Conservation (phyloP, 2,113 vertebrate species). For the Amphiprion ocellaris region DNA sequence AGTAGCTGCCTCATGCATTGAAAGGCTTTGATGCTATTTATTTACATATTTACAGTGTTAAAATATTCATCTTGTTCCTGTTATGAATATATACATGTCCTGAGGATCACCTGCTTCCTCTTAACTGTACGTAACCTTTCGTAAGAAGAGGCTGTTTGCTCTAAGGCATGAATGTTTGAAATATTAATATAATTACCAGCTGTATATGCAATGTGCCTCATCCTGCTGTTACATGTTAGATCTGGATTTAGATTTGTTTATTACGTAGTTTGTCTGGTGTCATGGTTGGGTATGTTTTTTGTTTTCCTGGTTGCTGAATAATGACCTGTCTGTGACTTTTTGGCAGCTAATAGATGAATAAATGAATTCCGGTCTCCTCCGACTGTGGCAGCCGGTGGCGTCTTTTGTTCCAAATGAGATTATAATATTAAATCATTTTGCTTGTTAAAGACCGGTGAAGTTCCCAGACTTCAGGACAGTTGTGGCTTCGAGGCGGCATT, state of each 20-base stretch:
- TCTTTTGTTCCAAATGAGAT: too few species aligned
- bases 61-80: neutral
- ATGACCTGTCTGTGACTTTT: too few species aligned
- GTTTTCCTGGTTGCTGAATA: too few species aligned
- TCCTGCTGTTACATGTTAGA: conserved; percentile 1
- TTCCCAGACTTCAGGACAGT: neutral
- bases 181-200: neutral
- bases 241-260: neutral
- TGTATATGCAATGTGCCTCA: conserved; percentile 11
- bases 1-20: too few species aligned
- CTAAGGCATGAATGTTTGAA: conserved; percentile 1
- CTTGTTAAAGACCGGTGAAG: neutral
- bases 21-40: too few species aligned
- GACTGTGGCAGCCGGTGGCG: too few species aligned
- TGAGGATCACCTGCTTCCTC: neutral
- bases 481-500: too few species aligned
- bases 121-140: neutral
- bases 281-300: too few species aligned
- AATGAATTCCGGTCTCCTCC: too few species aligned
- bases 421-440: neutral
- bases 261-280: too few species aligned
- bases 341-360: too few species aligned
- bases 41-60: neutral
- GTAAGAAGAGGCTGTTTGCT: neutral
- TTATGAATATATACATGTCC: too few species aligned